Conservation (phyloP, 2,888 invertebrate species). For the Anthoptus insignis region DNA sequence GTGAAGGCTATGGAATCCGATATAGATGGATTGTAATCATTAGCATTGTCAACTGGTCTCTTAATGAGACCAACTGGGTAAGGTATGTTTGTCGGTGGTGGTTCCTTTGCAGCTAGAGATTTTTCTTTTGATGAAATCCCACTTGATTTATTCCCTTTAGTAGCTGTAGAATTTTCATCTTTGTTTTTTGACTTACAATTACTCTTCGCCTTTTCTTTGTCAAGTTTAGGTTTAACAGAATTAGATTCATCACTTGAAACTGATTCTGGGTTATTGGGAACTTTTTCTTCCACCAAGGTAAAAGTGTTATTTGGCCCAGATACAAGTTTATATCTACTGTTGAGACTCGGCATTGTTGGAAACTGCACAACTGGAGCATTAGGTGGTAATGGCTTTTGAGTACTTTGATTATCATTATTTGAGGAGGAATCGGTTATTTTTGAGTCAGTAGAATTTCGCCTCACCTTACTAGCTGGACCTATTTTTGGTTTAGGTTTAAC, state of each 20-base stretch:
- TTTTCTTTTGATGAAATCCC: constrained; percentile 17
- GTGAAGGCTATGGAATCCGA: constrained; percentile 58
- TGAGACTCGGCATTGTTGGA: constrained; percentile 63
- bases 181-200: constrained; percentile 14
- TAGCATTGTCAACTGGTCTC: constrained; percentile 61
- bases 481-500: constrained; percentile 65
- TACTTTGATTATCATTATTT: constrained; percentile 22
- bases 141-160: constrained; percentile 8
- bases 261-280: constrained; percentile 44
- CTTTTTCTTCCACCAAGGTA: constrained; percentile 68
- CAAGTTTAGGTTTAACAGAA: constrained; percentile 11
- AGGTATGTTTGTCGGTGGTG: constrained; percentile 55
- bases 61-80: constrained; percentile 80
- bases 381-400: constrained; percentile 29
- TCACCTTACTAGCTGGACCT: constrained; percentile 77
- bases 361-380: constrained; percentile 59
- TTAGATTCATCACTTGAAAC: constrained; percentile 33
- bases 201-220: constrained; percentile 14
- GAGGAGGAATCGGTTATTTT: constrained; percentile 2
- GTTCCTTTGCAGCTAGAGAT: constrained; percentile 31
- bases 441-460: constrained; percentile 45
- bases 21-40: constrained; percentile 46
- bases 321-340: constrained; percentile 71
- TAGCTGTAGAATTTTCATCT: constrained; percentile 9
- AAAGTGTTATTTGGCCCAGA: constrained; percentile 79